A percentile compares a stretch with the other conserved stretches of the same genome.
These are phyloP conservation scores for Coptotermes formosanus DNA, from an alignment of 1,140 invertebrate genomes.

Conservation along the genomic window DNA sequence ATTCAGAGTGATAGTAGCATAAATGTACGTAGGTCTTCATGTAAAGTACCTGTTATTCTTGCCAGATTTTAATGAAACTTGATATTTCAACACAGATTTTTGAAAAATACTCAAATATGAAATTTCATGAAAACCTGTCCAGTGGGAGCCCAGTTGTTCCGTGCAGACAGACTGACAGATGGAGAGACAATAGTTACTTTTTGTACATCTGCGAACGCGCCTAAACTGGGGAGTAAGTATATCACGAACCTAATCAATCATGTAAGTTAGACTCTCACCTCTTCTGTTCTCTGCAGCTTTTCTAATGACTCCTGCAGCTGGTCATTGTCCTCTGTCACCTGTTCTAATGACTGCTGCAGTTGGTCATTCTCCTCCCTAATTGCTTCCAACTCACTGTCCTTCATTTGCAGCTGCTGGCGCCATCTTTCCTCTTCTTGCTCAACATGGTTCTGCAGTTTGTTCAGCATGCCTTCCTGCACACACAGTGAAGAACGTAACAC, in stretches of 20 bases:
- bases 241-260: neutral
- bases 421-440: constrained; percentile 68
- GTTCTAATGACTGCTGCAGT: neutral
- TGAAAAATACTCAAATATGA: too few relatives aligned
- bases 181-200: too few relatives aligned
- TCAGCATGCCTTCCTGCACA: constrained; percentile 65
- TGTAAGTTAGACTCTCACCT: neutral
- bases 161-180: too few relatives aligned
- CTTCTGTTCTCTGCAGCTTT: neutral
- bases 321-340: neutral
- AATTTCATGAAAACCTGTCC: too few relatives aligned
- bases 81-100: too few relatives aligned
- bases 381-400: constrained; percentile 60
- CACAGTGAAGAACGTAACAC: constrained; percentile 23
- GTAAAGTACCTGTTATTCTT: too few relatives aligned
- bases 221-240: too few relatives aligned
- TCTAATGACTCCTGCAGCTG: neutral
- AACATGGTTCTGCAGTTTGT: constrained; percentile 66
- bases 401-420: constrained; percentile 59
- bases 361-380: constrained; percentile 44
- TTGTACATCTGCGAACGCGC: too few relatives aligned
- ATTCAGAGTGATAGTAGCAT: too few relatives aligned
- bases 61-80: too few relatives aligned
- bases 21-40: too few relatives aligned
- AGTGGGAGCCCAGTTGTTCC: too few relatives aligned